Percentiles rank a stretch among this genome's conserved stretches.
Evolutionary conservation across 2,888 invertebrate genomes (phyloP).

Genomic region (Tinea semifulvella): DNA sequence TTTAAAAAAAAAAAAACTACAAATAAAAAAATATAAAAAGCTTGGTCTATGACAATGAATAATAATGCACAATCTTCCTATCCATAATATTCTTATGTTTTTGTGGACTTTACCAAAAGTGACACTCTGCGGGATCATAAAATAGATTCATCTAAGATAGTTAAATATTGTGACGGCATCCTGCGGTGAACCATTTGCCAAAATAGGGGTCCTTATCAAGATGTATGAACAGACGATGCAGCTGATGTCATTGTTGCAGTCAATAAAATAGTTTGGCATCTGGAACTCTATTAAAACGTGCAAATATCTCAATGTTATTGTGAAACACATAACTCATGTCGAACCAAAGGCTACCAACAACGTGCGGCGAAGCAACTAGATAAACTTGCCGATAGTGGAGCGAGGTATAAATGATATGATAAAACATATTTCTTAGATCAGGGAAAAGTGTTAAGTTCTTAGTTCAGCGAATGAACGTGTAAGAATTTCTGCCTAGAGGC

Average conservation of each 20-base stretch:
- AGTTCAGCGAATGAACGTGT: slow-evolving; percentile 52
- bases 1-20: too few species aligned
- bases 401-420: slow-evolving; percentile 8
- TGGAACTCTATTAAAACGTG: slow-evolving; percentile 7
- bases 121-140: neutral
- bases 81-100: neutral
- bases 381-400: neutral
- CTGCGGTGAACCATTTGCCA: slow-evolving; percentile 61
- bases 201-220: slow-evolving; percentile 63
- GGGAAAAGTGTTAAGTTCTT: slow-evolving; percentile 12
- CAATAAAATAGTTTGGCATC: slow-evolving; percentile 30
- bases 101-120: neutral
- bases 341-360: neutral
- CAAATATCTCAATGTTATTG: slow-evolving; percentile 5
- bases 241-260: slow-evolving; percentile 43
- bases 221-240: slow-evolving; percentile 38
- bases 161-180: slow-evolving; percentile 64
- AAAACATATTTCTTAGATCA: slow-evolving; percentile 7
- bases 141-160: slow-evolving; percentile 28
- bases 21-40: neutral
- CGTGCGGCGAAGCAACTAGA: slow-evolving; percentile 5
- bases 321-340: neutral
- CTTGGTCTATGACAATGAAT: too few species aligned
- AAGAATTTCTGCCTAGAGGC: slow-evolving; percentile 57
- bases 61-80: neutral